Base-by-base conservation (phyloP, 2,113 vertebrate genomes). In the Craseonycteris thonglongyai region DNA sequence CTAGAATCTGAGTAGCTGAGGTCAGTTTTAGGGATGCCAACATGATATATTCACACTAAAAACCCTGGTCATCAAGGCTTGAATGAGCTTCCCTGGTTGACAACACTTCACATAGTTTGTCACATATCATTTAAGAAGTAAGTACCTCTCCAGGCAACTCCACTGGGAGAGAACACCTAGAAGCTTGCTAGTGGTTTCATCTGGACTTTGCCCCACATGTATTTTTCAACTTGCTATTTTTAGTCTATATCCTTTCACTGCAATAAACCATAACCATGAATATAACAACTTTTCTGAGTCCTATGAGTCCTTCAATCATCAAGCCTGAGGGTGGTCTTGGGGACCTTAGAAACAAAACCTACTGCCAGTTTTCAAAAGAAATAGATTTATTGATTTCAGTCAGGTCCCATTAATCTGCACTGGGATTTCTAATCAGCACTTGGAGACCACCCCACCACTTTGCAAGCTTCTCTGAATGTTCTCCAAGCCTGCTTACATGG, bases 331-430 rank as follows among this genome's bases (percentile, higher is more conserved):
- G 21, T 72, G 33, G 28, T 66, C 61, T 71, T 84, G n/a, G 61
- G 42, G 54, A 42, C 7, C 24, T 49, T 72, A 6, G 28, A 47
- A 16, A 76, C 22, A 91, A 92, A 96, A 66, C 33, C 21, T 80
- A 45, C 56, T 75, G 85, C 71, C 69, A 35, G 63, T 72, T 95
- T 84, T 35, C 35, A 40, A 94, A 47, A 94, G 24, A 96, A 87
- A 22, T 81, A 54, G 56, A 56, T 74, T 40, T 1, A 4, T 1
- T 74, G 76, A 49, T 42, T 78, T 94, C 26, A 61, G 1, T 24
- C 5, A 87, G 12, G 6, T 92, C 22, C 61, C 35, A 30, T 47
- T 76, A 47, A 45, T 80, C 85, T 96, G 24, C 22, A 33, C 13
- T 58, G 33, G 56, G 40, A 45, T 89, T 71, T 19, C 22, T 86